Evolutionary conservation across 2,797 vertebrate species (phyloP).

Genomic region (Schizopygopsis pylzovi): DNA sequence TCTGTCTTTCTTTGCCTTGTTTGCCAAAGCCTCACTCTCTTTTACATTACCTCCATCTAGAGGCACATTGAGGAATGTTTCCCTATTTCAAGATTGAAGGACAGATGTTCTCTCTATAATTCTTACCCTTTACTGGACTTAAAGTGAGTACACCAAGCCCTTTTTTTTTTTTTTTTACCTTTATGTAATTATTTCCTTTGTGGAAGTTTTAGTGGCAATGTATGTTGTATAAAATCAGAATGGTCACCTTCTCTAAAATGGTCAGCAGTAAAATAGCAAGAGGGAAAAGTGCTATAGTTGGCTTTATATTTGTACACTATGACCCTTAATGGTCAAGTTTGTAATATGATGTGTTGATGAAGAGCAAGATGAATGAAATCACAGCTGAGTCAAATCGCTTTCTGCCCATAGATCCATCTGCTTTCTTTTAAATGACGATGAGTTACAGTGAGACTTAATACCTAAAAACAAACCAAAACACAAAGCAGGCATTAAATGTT

Average conservation of each 20-base stretch:
- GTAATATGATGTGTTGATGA: not conserved
- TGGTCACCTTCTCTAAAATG: not conserved
- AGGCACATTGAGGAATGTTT: conserved; percentile 63
- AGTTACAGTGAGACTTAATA: conserved; percentile 13
- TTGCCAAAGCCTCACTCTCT: conserved; percentile 74
- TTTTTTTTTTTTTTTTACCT: not conserved
- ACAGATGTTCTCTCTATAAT: not conserved
- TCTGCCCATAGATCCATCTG: not conserved
- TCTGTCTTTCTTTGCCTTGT: conserved; percentile 74
- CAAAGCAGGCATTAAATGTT: not conserved
- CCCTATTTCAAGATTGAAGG: conserved; percentile 68
- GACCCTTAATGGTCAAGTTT: not conserved
- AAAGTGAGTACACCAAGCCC: not conserved
- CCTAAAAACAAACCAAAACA: conserved; percentile 38
- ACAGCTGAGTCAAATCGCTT: not conserved
- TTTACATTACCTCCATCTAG: conserved; percentile 78
- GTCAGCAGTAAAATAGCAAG: not conserved
- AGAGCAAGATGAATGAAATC: not conserved
- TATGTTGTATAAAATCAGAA: not conserved
- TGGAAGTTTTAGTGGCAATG: not conserved
- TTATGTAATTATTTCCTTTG: not conserved
- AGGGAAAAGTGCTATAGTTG: not conserved
- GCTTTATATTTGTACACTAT: not conserved
- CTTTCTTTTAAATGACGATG: not conserved
- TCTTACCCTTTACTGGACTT: not conserved